phyloP scores from a whole-genome alignment of 92 coral and sea anemone genomes.

The Parazoanthus swiftii region DNA sequence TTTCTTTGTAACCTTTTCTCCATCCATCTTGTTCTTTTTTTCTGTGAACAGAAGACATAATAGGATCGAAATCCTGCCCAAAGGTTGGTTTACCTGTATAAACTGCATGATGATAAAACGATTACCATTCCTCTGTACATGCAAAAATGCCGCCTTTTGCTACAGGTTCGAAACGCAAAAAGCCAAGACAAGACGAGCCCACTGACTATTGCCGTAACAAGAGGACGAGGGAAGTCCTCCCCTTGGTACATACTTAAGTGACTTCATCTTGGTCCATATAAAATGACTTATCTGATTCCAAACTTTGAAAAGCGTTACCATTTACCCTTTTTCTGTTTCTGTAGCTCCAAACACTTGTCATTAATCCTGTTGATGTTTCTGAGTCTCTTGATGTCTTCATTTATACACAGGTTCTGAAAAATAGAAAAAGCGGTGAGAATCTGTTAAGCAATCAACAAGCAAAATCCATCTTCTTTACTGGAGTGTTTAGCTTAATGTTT shows the following conservation, averaged over 20 bases:
- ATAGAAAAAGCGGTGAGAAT: background rate
- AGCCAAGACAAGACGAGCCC: no score
- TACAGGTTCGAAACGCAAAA: no score
- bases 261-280: no score
- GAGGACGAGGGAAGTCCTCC: no score
- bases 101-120: no score
- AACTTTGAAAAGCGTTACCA: background rate
- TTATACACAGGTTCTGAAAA: slow-evolving; percentile 83
- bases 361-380: slow-evolving; percentile 82
- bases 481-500: background rate
- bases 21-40: slow-evolving; percentile 47
- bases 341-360: slow-evolving; percentile 94
- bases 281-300: no score
- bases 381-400: slow-evolving; percentile 84
- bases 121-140: no score
- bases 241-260: no score
- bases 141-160: no score
- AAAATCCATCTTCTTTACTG: background rate
- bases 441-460: background rate
- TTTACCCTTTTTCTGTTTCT: slow-evolving; percentile 70
- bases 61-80: background rate
- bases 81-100: no score
- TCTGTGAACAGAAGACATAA: slow-evolving; percentile 31
- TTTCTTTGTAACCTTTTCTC: slow-evolving; percentile 62
- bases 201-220: no score